Base-by-base conservation (phyloP, 1,140 invertebrate genomes). In the Dendroctonus ponderosae region DNA sequence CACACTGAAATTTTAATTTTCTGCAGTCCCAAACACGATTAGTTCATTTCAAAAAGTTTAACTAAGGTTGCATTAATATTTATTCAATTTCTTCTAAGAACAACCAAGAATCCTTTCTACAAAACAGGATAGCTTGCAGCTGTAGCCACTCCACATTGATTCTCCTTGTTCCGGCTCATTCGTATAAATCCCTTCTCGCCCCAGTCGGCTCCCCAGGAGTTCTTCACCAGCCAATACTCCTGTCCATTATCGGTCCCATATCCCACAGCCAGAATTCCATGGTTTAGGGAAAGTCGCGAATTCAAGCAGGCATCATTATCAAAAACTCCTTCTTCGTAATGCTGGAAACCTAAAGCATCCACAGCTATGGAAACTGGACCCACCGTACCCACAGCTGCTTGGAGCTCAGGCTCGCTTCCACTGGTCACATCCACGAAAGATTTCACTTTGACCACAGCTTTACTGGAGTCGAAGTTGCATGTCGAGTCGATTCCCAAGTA, bases 281-380 rank as follows among this genome's bases (percentile, higher is more conserved):
- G 72, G 41, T 74, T 65, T 12, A 69, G 11, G 37, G 12, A 9
- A 7, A 37, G 5, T 15, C 7, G 40, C 5, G 26, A 12, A 14
- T 40, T 43, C 8, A 38, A 38, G 49, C 71, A 72, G 12, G 44
- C 7, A 3, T 9, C 2, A 39, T 62, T 49, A 51, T 66, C 50
- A 9, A 69, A 69, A 37, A 74, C 38, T 48, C 72, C 72, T 8
- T 50, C 43, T 7, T 38, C 15, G 43, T 74, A 74, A 39, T 66
- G 9, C 12, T 67, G 56, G 37, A 72, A 63, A 12, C 15, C 15
- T 3, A 12, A 8, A 59, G 96, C 95, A 84, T 98, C 94, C 75
- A 99, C 98, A 63, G 93, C 95, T 58, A 92, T 84, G 5, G 89
- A 85, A 9, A 92, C 75, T 5, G 96, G 96, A 12, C 96, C 61